A percentile compares a stretch with the other conserved stretches of the same genome.
Conservation (phyloP, 2,797 vertebrate genomes). For the Centroberyx gerrardi region DNA sequence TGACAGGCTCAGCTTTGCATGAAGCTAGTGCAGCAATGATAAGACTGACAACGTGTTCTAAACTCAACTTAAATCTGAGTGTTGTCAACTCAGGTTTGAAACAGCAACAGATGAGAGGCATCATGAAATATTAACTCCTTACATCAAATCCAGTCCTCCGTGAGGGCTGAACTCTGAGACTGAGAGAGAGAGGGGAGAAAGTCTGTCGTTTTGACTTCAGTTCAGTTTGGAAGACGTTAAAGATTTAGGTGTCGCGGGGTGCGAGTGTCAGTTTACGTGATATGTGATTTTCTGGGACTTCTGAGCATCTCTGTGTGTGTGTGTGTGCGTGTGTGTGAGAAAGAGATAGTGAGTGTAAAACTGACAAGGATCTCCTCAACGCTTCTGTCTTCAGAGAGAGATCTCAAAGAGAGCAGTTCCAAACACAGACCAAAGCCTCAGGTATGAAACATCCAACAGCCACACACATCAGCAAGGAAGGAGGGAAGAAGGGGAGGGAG, state of each 20-base stretch:
- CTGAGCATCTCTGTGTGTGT: background rate
- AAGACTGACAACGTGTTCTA: slow-evolving; percentile 6
- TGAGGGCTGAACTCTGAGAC: slow-evolving; percentile 23
- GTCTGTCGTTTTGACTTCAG: slow-evolving; percentile 38
- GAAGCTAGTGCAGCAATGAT: slow-evolving; percentile 2
- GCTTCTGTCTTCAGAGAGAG: background rate
- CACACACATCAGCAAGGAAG: background rate
- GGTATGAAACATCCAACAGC: slow-evolving; percentile 8
- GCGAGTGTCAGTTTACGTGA: slow-evolving; percentile 12
- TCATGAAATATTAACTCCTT: slow-evolving; percentile 28
- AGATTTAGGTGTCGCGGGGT: slow-evolving; percentile 5
- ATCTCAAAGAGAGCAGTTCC: slow-evolving; percentile 14
- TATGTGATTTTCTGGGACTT: slow-evolving; percentile 4
- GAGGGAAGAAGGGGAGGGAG: background rate
- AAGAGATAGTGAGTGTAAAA: background rate
- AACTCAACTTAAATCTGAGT: background rate
- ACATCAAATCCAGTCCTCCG: slow-evolving; percentile 10
- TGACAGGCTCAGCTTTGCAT: slow-evolving; percentile 8
- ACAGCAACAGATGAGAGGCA: slow-evolving; percentile 22
- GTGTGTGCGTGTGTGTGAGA: background rate
- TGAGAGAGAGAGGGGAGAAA: slow-evolving; percentile 24
- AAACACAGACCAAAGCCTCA: slow-evolving; percentile 6
- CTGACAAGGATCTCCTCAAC: slow-evolving; percentile 20
- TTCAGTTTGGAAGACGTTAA: slow-evolving; percentile 29
- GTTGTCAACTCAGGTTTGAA: slow-evolving; percentile 17